phyloP scores from a whole-genome alignment of 1,140 invertebrate species.

The Frieseomelitta varia region DNA sequence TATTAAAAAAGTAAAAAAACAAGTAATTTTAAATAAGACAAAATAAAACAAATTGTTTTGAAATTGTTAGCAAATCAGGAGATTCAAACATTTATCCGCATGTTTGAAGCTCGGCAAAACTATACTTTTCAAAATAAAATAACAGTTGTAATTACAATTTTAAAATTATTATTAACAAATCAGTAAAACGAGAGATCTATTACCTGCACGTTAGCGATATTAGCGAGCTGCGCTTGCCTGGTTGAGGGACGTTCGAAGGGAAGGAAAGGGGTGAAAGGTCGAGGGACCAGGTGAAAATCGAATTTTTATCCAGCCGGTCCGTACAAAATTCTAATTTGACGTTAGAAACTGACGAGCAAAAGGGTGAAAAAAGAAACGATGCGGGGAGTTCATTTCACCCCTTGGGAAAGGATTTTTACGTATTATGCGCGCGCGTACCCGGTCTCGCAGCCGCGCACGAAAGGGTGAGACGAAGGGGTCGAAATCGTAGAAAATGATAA shows the following conservation, averaged over 20 bases:
- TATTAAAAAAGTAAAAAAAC: too few species aligned
- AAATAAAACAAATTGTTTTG: too few species aligned
- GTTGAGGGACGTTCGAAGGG: constrained; percentile 4
- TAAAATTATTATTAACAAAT: too few species aligned
- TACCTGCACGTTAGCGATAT: background rate
- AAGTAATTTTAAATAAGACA: too few species aligned
- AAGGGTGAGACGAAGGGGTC: constrained; percentile 62
- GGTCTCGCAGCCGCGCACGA: constrained; percentile 38
- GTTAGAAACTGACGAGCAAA: constrained; percentile 71
- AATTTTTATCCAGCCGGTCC: constrained; percentile 73
- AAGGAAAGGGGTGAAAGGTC: constrained; percentile 25
- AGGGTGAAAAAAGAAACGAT: constrained; percentile 56
- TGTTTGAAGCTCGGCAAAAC: too few species aligned
- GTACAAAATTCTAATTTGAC: constrained; percentile 80
- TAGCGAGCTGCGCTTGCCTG: background rate
- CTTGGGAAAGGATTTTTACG: constrained; percentile 78
- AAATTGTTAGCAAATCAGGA: too few species aligned
- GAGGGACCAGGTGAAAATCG: constrained; percentile 73
- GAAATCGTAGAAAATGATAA: constrained; percentile 79
- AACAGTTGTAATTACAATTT: too few species aligned
- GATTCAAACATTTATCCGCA: too few species aligned
- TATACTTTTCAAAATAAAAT: too few species aligned
- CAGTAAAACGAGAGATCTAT: background rate
- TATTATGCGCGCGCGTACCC: constrained; percentile 55
- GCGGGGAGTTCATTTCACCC: constrained; percentile 70